Evolutionary conservation across 2,113 vertebrate genomes (phyloP).

Genomic region (Hoplias malabaricus): DNA sequence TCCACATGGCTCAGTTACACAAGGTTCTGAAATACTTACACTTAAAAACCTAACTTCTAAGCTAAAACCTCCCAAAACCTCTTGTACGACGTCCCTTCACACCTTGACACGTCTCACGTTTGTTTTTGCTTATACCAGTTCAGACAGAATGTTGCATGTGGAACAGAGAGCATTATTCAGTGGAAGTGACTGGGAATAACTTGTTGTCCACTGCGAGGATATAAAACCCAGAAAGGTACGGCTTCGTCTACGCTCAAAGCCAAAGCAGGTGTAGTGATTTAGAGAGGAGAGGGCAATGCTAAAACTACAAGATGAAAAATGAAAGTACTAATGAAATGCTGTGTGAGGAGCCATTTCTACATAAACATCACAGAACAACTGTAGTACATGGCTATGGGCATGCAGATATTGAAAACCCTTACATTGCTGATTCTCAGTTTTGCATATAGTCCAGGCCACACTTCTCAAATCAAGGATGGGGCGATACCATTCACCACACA

Average conservation of each 20-base stretch:
- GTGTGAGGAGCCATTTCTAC: background rate
- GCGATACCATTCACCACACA: slow-evolving; percentile 16
- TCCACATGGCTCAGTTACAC: slow-evolving; percentile 73
- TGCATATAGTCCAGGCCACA: slow-evolving; percentile 42
- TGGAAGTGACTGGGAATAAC: background rate
- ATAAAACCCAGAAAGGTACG: background rate
- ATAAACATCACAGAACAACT: background rate
- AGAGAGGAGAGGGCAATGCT: background rate
- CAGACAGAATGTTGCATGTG: background rate
- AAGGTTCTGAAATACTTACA: slow-evolving; percentile 62
- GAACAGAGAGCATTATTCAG: background rate
- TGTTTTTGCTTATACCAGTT: background rate
- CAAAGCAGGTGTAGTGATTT: slow-evolving; percentile 5
- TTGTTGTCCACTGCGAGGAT: background rate
- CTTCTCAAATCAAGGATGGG: slow-evolving; percentile 68
- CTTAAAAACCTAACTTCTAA: slow-evolving; percentile 48
- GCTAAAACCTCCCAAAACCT: background rate
- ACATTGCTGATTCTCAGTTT: slow-evolving; percentile 24
- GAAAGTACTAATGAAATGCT: background rate
- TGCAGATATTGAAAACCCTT: slow-evolving; percentile 31
- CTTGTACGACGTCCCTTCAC: background rate
- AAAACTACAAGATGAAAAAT: background rate
- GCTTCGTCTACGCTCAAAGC: background rate
- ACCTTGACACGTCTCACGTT: background rate
- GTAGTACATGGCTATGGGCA: slow-evolving; percentile 20